Evolutionary conservation across 2,113 vertebrate genomes (phyloP).

Genomic region (Argyrosomus japonicus): DNA sequence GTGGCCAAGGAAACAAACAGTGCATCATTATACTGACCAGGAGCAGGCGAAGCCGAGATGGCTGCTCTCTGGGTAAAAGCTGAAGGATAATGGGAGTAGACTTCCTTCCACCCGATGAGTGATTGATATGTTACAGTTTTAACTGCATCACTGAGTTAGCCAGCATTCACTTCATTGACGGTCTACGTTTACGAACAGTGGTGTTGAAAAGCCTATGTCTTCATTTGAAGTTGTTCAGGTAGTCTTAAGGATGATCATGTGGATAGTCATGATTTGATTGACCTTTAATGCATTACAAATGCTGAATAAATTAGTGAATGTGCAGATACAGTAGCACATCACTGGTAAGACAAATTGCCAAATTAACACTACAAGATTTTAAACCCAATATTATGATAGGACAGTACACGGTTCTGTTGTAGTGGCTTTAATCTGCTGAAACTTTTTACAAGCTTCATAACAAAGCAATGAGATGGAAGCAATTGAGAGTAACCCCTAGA

Average conservation of each 20-base stretch:
- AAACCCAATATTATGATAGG: neutral
- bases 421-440: constrained; percentile 1
- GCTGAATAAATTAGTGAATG: neutral
- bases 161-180: neutral
- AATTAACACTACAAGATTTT: neutral
- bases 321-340: neutral
- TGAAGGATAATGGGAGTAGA: constrained; percentile 78
- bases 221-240: neutral
- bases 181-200: neutral
- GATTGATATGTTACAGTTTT: constrained; percentile 53
- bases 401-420: neutral
- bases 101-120: constrained; percentile 78
- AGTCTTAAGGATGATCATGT: neutral
- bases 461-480: constrained; percentile 10
- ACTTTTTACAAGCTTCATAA: constrained; percentile 20
- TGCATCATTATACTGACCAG: constrained; percentile 83
- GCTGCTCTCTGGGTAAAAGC: constrained; percentile 82
- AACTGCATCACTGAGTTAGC: constrained; percentile 26
- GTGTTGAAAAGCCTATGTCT: neutral
- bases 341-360: neutral
- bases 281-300: neutral
- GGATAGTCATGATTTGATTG: neutral
- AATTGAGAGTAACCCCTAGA: constrained; percentile 1
- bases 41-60: constrained; percentile 79
- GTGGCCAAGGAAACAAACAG: constrained; percentile 79